phyloP scores from a whole-genome alignment of 2,113 vertebrate species.

The Etheostoma cragini region DNA sequence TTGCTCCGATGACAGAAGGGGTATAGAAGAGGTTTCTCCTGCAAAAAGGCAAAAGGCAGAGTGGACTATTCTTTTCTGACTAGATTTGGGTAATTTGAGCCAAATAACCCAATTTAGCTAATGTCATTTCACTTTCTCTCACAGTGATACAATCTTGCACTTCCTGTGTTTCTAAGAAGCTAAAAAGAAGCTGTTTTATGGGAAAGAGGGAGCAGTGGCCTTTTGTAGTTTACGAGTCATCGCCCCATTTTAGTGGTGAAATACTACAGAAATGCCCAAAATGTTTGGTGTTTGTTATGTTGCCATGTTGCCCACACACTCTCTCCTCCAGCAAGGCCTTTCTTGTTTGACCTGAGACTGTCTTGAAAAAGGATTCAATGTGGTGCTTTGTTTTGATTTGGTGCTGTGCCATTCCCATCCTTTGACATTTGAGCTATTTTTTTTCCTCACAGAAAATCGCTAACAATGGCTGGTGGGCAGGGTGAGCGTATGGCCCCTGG shows the following conservation, averaged over 20 bases:
- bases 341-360: slow-evolving; percentile 74
- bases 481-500: slow-evolving; percentile 62
- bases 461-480: slow-evolving; percentile 76
- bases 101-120: slow-evolving; percentile 77
- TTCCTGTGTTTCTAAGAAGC: slow-evolving; percentile 75
- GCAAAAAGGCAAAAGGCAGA: slow-evolving; percentile 18
- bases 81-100: slow-evolving; percentile 67
- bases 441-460: slow-evolving; percentile 63
- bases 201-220: not conserved
- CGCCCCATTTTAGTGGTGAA: slow-evolving; percentile 43
- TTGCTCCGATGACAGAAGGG: not conserved
- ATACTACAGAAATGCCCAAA: slow-evolving; percentile 67
- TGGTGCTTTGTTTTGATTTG: slow-evolving; percentile 76
- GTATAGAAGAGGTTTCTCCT: slow-evolving; percentile 6
- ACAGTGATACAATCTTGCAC: slow-evolving; percentile 69
- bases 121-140: slow-evolving; percentile 81
- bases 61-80: slow-evolving; percentile 54
- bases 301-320: slow-evolving; percentile 59
- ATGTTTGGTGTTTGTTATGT: slow-evolving; percentile 57
- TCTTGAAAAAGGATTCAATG: slow-evolving; percentile 75
- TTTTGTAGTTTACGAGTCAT: slow-evolving; percentile 14
- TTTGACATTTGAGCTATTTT: slow-evolving; percentile 82
- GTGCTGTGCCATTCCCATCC: slow-evolving; percentile 76
- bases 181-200: slow-evolving; percentile 36
- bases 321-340: slow-evolving; percentile 63